phyloP scores from a whole-genome alignment of 1,140 invertebrate genomes.

The Dufourea novaeangliae region DNA sequence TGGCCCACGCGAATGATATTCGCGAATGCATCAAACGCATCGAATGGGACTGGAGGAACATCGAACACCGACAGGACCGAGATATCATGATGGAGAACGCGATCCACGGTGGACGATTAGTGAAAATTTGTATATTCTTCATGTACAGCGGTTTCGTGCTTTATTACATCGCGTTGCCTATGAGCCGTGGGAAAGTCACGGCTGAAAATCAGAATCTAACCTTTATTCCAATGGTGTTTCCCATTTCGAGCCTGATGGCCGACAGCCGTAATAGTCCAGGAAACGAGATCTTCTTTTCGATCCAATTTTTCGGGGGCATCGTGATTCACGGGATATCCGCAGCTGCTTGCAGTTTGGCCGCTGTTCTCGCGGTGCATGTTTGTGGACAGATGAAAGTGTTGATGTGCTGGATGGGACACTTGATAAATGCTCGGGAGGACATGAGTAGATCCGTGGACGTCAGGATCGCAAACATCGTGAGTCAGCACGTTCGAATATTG shows the following conservation, averaged over 20 bases:
- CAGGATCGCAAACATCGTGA: slow-evolving; percentile 58
- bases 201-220: neutral
- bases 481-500: slow-evolving; percentile 59
- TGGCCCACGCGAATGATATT: slow-evolving; percentile 54
- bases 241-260: slow-evolving; percentile 51
- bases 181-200: neutral
- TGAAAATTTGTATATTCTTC: slow-evolving; percentile 19
- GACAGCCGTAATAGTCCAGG: slow-evolving; percentile 50
- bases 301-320: slow-evolving; percentile 53
- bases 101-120: slow-evolving; percentile 18
- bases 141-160: slow-evolving; percentile 38
- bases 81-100: slow-evolving; percentile 40
- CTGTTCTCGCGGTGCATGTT: slow-evolving; percentile 63
- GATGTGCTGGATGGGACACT: slow-evolving; percentile 37
- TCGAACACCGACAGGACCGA: slow-evolving; percentile 5
- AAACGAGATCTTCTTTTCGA: slow-evolving; percentile 57
- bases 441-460: slow-evolving; percentile 10
- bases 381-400: slow-evolving; percentile 70
- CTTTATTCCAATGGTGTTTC: slow-evolving; percentile 53
- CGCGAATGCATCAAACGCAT: slow-evolving; percentile 61
- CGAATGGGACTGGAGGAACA: slow-evolving; percentile 65
- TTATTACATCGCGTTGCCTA: slow-evolving; percentile 29
- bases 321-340: slow-evolving; percentile 49
- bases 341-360: slow-evolving; percentile 58
- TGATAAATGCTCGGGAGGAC: slow-evolving; percentile 25